Evolutionary conservation across 2,888 invertebrate species (phyloP).

Genomic region (Sycophila texana): DNA sequence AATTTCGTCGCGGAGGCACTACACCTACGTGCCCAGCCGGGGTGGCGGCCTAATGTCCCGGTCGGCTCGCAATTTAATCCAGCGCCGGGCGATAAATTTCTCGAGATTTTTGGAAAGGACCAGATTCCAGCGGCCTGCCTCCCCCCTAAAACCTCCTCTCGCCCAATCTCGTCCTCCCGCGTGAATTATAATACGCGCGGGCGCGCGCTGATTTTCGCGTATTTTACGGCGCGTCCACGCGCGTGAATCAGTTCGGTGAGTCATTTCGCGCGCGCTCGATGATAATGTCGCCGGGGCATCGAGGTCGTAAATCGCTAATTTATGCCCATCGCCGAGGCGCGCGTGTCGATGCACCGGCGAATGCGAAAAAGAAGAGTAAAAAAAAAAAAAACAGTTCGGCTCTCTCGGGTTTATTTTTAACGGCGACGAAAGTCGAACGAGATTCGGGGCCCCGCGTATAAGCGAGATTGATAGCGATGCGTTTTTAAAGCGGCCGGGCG

Average conservation of each 20-base stretch:
- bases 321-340: constrained; percentile 52
- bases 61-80: constrained; percentile 47
- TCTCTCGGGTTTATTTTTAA: constrained; percentile 18
- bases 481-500: constrained; percentile 24
- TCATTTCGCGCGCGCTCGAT: constrained; percentile 27
- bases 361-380: constrained; percentile 12
- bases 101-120: constrained; percentile 35
- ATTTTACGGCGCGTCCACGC: not conserved
- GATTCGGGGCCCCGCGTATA: constrained; percentile 5
- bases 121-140: not conserved
- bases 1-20: constrained; percentile 11
- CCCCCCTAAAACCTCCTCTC: not conserved
- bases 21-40: constrained; percentile 28
- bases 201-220: constrained; percentile 22
- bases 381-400: not conserved
- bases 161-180: not conserved
- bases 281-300: constrained; percentile 9
- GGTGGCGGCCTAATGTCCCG: constrained; percentile 13
- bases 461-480: constrained; percentile 48
- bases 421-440: constrained; percentile 33
- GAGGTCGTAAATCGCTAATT: constrained; percentile 56
- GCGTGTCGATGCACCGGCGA: constrained; percentile 32
- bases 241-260: constrained; percentile 40
- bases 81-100: constrained; percentile 45
- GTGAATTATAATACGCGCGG: constrained; percentile 28